Conservation (phyloP, 2,797 vertebrate species). For the Cetoscarus ocellatus region DNA sequence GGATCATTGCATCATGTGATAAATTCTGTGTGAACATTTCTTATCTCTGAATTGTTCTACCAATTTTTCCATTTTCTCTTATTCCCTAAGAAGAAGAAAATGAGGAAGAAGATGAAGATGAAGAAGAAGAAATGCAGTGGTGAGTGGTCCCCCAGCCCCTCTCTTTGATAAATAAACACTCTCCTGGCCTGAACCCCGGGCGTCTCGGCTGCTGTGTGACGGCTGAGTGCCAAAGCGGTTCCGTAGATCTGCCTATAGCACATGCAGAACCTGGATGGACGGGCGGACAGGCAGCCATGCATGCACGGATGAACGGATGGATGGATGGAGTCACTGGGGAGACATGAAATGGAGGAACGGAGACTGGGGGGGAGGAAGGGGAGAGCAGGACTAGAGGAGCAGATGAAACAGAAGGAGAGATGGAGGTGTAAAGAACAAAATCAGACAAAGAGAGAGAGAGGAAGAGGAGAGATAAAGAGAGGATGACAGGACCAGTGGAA, state of each 20-base stretch:
- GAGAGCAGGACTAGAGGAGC: conserved; percentile 39
- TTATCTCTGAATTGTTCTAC: conserved; percentile 4
- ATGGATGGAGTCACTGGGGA: conserved; percentile 73
- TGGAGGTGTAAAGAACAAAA: conserved; percentile 30
- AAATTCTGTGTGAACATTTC: not conserved
- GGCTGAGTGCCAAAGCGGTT: conserved; percentile 70
- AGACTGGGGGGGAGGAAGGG: conserved; percentile 33
- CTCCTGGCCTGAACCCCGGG: conserved; percentile 51
- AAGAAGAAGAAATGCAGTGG: conserved; percentile 33
- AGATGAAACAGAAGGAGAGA: conserved; percentile 33
- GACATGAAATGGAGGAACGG: conserved; percentile 66
- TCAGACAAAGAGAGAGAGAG: not conserved
- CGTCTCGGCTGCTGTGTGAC: conserved; percentile 68
- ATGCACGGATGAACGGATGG: conserved; percentile 73
- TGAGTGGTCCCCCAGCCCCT: conserved; percentile 39
- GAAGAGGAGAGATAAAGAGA: conserved; percentile 10
- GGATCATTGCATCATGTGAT: not conserved
- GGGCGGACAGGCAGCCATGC: conserved; percentile 61
- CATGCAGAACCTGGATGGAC: conserved; percentile 66
- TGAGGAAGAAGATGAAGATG: too few species aligned
- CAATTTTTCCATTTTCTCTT: conserved; percentile 15
- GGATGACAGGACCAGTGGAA: conserved; percentile 41
- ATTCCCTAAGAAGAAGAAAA: not conserved
- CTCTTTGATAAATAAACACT: conserved; percentile 73
- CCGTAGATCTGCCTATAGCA: conserved; percentile 72